phyloP scores from a whole-genome alignment of 2,888 invertebrate genomes.

The Apodemia mormo region DNA sequence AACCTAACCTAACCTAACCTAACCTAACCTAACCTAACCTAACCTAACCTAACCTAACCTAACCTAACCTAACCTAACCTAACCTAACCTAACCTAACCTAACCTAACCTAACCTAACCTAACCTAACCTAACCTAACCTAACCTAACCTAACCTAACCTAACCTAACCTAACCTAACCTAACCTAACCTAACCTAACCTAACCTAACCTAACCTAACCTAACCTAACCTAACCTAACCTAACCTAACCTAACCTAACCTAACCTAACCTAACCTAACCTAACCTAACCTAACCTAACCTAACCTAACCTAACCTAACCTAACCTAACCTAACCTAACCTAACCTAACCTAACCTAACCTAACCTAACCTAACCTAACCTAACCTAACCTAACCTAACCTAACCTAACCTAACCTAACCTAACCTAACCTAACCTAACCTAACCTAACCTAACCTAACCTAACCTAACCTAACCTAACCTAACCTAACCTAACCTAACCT shows the following conservation, averaged over 20 bases:
- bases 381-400: conserved; percentile 33
- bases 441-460: conserved; percentile 37
- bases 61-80: too few species aligned
- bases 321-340: conserved; percentile 22
- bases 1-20: conserved; percentile 33
- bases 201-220: conserved; percentile 28
- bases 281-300: conserved; percentile 27
- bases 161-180: conserved; percentile 26
- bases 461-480: conserved; percentile 31
- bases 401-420: too few species aligned
- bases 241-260: too few species aligned
- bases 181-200: too few species aligned
- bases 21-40: conserved; percentile 33
- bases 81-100: conserved; percentile 35
- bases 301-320: conserved; percentile 20
- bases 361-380: conserved; percentile 37
- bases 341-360: conserved; percentile 32
- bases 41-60: conserved; percentile 34
- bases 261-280: conserved; percentile 27
- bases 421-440: too few species aligned
- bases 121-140: conserved; percentile 37
- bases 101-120: conserved; percentile 37
- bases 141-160: conserved; percentile 39
- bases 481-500: too few species aligned
- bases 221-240: conserved; percentile 27